Base-by-base conservation (phyloP, 53 echinoderm and acorn worm genomes). In the Stichopus horrens region DNA sequence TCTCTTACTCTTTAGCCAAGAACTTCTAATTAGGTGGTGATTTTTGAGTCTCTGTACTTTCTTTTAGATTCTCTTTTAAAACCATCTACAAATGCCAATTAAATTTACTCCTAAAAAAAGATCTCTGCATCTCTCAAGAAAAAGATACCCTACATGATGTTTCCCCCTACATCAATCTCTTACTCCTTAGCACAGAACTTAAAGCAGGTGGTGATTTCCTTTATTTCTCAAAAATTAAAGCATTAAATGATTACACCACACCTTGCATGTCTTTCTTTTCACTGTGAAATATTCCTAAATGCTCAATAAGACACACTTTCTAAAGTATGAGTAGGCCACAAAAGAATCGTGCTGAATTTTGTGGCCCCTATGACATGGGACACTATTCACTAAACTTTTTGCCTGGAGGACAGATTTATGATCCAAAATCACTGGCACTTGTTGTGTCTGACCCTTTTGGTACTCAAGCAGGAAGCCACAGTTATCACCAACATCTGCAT, bases 401-500 rank as follows among this genome's bases (percentile, higher is more conserved):
- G 52, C 77, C 77, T 76, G 53, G 52, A 51, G 54, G 77, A 51
- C 59, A 71, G 71, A 71, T 71, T 71, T 71, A 71, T 71, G 71
- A 71, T 71, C 71, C 71, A 18, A 19, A 71, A 51, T 57, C 81
- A 10, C 9, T 65, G 16, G 21, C 67, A 66, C 85, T 67, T 85
- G 85, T 85, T 37, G 65, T 85, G 85, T 85, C 85, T 85, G 85
- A 85, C 85, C 85, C 22, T 67, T 37, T 54, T 76, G 77, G 9
- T 52, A 76, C 37, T 20, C 77, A 58, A 67, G 52, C 57, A 85
- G 85, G 83, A 83, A 83, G 59, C 58, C 53, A 67, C n/a, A 23
- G 52, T 65, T 85, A 85, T 85, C 85, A 85, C 85, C 85, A 85
- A 65, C 85, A 85, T 85, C 85, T 85, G 85, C 67, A 23, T 37